Conservation (phyloP, 2,113 vertebrate species). For the Chionodraco myersi region DNA sequence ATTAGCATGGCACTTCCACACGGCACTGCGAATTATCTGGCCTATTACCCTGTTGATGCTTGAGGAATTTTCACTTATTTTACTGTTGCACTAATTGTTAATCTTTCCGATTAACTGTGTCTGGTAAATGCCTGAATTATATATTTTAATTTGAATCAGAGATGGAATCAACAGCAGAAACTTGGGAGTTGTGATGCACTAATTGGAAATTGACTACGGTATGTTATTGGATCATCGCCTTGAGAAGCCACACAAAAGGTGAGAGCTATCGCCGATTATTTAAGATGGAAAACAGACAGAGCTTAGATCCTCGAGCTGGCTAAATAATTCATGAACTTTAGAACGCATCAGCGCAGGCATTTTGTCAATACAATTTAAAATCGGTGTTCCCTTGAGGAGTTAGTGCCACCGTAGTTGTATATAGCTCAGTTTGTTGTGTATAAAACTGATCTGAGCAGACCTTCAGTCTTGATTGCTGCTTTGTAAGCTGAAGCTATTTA, state of each 20-base stretch:
- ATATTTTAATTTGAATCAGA: constrained; percentile 50
- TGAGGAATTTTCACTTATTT: constrained; percentile 54
- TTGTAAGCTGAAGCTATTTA: not conserved
- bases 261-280: constrained; percentile 30
- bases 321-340: constrained; percentile 33
- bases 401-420: not conserved
- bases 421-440: not conserved
- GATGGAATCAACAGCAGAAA: constrained; percentile 52
- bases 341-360: constrained; percentile 3
- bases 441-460: constrained; percentile 3
- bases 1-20: constrained; percentile 44
- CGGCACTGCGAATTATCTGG: constrained; percentile 41
- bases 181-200: constrained; percentile 39
- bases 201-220: constrained; percentile 41
- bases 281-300: constrained; percentile 20
- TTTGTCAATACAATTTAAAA: constrained; percentile 33
- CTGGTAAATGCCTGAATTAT: constrained; percentile 50
- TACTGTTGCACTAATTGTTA: constrained; percentile 52
- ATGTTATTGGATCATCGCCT: constrained; percentile 42
- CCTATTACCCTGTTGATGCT: constrained; percentile 50
- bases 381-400: not conserved
- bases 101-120: constrained; percentile 48
- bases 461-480: constrained; percentile 6
- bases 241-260: constrained; percentile 42
- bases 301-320: constrained; percentile 10